Evolutionary conservation across 1,140 invertebrate species (phyloP).

Genomic region (Heliconius himera): DNA sequence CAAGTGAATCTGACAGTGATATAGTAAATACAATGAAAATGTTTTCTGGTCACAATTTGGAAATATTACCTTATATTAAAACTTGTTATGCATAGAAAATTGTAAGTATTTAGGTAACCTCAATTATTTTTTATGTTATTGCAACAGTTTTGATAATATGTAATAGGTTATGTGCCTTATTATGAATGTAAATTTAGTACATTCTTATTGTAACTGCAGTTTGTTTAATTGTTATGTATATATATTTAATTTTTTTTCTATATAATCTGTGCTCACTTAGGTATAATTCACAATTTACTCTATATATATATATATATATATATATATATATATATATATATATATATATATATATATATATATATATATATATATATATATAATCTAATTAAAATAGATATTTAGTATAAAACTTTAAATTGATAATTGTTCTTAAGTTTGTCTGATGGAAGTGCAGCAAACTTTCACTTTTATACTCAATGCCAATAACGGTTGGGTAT

Average conservation of each 20-base stretch:
- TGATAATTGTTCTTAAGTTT: conserved; percentile 25
- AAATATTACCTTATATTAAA: conserved; percentile 44
- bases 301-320: too few species aligned
- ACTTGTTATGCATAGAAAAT: conserved; percentile 68
- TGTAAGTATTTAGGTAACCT: conserved; percentile 55
- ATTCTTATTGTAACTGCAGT: neutral
- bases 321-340: too few species aligned
- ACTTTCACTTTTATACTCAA: conserved; percentile 58
- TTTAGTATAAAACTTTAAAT: neutral
- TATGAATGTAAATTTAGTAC: neutral
- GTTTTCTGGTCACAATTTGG: conserved; percentile 31
- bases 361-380: too few species aligned
- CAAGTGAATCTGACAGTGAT: conserved; percentile 47
- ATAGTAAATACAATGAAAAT: conserved; percentile 43
- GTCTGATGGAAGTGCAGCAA: conserved; percentile 37
- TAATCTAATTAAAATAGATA: neutral
- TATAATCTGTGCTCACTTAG: too few species aligned
- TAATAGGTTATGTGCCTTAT: neutral
- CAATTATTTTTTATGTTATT: neutral
- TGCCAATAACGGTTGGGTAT: conserved; percentile 71
- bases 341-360: too few species aligned
- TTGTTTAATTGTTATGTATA: neutral
- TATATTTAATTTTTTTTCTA: neutral
- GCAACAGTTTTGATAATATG: neutral
- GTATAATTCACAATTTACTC: too few species aligned